Evolutionary conservation across 2,888 invertebrate species (phyloP).

Genomic region (Hedya salicella): DNA sequence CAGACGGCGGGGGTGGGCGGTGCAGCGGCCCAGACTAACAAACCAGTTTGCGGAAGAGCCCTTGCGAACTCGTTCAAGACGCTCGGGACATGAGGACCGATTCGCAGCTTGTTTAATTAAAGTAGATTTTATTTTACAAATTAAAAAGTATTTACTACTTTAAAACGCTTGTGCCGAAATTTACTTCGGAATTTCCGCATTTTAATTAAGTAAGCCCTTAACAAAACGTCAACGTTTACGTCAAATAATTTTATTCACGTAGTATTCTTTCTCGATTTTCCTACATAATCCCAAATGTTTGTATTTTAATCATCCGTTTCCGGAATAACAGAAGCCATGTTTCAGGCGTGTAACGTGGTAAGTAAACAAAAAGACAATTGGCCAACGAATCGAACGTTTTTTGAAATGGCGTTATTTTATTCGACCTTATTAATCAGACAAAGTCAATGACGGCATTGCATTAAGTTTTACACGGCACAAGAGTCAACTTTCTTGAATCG

Average conservation of each 20-base stretch:
- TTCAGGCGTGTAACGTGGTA: too few relatives aligned
- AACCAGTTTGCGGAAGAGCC: constrained; percentile 77
- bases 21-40: constrained; percentile 56
- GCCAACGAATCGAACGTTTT: background rate
- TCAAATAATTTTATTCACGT: too few relatives aligned
- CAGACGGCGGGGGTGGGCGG: constrained; percentile 52
- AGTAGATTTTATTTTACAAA: constrained; percentile 23
- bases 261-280: too few relatives aligned
- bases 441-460: constrained; percentile 15
- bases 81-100: constrained; percentile 53
- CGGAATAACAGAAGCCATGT: too few relatives aligned
- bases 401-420: background rate
- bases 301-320: too few relatives aligned
- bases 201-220: background rate
- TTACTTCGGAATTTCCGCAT: background rate
- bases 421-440: background rate
- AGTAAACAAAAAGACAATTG: background rate
- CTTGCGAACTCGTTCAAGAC: constrained; percentile 64
- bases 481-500: constrained; percentile 32
- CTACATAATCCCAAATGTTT: too few relatives aligned
- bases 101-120: constrained; percentile 55
- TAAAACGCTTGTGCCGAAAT: background rate
- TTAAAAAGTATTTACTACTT: constrained; percentile 16
- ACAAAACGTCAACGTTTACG: too few relatives aligned
- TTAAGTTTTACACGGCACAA: constrained; percentile 30